phyloP scores from a whole-genome alignment of 1,140 invertebrate species.

The Drosophila kohkoa region DNA sequence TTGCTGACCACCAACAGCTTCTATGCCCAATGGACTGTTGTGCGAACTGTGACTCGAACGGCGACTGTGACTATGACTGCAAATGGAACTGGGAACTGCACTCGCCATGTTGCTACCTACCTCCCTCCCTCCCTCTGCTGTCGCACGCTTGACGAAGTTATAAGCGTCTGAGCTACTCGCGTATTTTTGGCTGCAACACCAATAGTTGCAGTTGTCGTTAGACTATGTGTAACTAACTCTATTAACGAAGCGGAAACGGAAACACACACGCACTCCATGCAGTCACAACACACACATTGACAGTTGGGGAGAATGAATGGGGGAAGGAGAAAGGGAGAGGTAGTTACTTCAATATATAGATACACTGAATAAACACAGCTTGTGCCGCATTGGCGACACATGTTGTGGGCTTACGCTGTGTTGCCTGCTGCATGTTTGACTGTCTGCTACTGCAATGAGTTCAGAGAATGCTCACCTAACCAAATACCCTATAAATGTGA shows the following conservation, averaged over 20 bases:
- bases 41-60: neutral
- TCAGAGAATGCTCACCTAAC: neutral
- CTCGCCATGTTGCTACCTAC: neutral
- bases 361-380: slow-evolving; percentile 25
- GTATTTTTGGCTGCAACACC: slow-evolving; percentile 41
- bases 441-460: neutral
- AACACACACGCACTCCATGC: slow-evolving; percentile 46
- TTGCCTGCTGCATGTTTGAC: slow-evolving; percentile 24
- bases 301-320: neutral
- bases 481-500: slow-evolving; percentile 23
- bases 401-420: slow-evolving; percentile 45
- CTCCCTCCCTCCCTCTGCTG: neutral
- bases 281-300: slow-evolving; percentile 20
- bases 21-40: slow-evolving; percentile 41
- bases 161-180: slow-evolving; percentile 48
- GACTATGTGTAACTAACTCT: slow-evolving; percentile 80
- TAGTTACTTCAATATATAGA: neutral
- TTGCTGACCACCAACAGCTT: slow-evolving; percentile 24
- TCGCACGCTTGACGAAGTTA: neutral
- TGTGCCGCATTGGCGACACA: slow-evolving; percentile 46
- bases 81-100: no score
- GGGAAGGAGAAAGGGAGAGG: neutral
- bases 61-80: neutral
- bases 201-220: slow-evolving; percentile 44
- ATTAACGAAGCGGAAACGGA: slow-evolving; percentile 82